A percentile compares a stretch with the other conserved stretches of the same genome.
Evolutionary conservation across 2,888 invertebrate genomes (phyloP).

Genomic region (Beris morrisii): DNA sequence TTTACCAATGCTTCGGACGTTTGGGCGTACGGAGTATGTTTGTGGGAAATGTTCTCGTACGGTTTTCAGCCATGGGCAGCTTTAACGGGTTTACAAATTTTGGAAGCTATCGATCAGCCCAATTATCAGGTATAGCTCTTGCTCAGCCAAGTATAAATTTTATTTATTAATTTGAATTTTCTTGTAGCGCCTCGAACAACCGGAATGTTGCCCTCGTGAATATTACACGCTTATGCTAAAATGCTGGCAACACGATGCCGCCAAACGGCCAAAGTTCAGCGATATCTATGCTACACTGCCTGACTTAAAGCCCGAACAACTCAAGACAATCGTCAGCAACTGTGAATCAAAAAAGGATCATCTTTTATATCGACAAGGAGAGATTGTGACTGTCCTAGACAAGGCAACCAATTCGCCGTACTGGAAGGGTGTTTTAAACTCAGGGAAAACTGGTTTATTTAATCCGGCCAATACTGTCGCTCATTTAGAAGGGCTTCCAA

Average conservation of each 20-base stretch:
- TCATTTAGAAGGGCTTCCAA: slow-evolving; percentile 66
- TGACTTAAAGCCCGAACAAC: slow-evolving; percentile 88
- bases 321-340: slow-evolving; percentile 71
- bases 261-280: slow-evolving; percentile 84
- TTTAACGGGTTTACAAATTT: slow-evolving; percentile 88
- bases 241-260: slow-evolving; percentile 95
- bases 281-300: slow-evolving; percentile 78
- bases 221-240: slow-evolving; percentile 91
- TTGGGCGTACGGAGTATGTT: slow-evolving; percentile 97
- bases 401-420: slow-evolving; percentile 71
- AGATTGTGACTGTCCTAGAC: slow-evolving; percentile 90
- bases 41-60: slow-evolving; percentile 99
- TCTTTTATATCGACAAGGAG: slow-evolving; percentile 81
- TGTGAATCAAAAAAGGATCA: slow-evolving; percentile 66
- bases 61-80: slow-evolving; percentile 99
- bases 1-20: slow-evolving; percentile 97
- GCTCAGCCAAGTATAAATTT: background rate
- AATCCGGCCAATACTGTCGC: slow-evolving; percentile 88
- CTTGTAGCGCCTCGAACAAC: slow-evolving; percentile 78
- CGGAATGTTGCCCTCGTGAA: slow-evolving; percentile 91
- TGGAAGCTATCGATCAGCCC: slow-evolving; percentile 93
- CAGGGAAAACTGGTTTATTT: slow-evolving; percentile 91
- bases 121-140: slow-evolving; percentile 68
- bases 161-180: slow-evolving; percentile 18
- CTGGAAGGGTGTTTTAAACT: slow-evolving; percentile 90